Conservation (phyloP, 2,113 vertebrate genomes). For the Malaclemys terrapin region DNA sequence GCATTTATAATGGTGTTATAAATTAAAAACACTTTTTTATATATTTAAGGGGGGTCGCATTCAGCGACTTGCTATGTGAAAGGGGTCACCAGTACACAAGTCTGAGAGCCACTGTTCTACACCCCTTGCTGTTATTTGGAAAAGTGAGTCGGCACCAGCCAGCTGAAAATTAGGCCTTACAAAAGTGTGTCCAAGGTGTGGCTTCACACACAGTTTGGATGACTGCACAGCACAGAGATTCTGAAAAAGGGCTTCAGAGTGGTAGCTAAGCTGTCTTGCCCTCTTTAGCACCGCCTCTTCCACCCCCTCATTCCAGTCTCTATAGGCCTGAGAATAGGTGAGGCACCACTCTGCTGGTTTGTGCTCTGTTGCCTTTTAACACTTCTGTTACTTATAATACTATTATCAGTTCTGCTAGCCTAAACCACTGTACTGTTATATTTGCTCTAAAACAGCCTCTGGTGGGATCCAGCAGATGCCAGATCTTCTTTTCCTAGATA, state of each 20-base stretch:
- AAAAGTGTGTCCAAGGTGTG: rapidly evolving
- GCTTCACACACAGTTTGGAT: background rate
- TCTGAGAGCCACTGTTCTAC: background rate
- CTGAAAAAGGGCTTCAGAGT: background rate
- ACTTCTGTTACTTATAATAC: background rate
- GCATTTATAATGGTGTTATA: too few species aligned
- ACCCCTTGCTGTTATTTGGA: background rate
- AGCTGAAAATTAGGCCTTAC: background rate
- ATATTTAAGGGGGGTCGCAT: too few species aligned
- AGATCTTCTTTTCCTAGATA: background rate
- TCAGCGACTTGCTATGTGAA: too few species aligned
- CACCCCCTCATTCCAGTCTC: background rate
- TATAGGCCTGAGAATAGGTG: background rate
- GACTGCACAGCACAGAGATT: background rate
- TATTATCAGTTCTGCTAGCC: background rate
- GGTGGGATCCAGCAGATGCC: background rate
- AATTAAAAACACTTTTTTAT: too few species aligned
- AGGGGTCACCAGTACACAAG: too few species aligned
- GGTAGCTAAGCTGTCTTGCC: background rate
- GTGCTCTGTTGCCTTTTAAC: background rate
- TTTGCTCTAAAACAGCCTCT: background rate
- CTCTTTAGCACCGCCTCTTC: background rate
- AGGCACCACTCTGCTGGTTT: background rate
- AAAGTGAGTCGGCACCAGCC: background rate
- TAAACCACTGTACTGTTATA: background rate